Evolutionary conservation across 2,113 vertebrate genomes (phyloP).

Genomic region (Nicator chloris): DNA sequence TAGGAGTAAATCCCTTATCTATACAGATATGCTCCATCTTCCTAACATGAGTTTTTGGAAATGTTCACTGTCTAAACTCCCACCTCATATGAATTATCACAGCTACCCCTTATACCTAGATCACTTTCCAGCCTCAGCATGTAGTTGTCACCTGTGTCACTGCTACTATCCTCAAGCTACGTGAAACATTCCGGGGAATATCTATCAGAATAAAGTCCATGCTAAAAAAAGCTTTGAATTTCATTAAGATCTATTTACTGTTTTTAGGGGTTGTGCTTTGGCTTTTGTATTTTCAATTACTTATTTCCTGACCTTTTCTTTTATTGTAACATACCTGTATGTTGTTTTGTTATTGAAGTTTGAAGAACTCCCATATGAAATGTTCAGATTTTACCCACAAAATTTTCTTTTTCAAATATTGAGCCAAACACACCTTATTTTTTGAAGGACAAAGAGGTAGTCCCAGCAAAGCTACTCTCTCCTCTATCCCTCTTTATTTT

Average conservation of each 20-base stretch:
- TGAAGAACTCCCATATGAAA: not conserved
- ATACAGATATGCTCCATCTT: not conserved
- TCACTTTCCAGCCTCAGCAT: not conserved
- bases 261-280: not conserved
- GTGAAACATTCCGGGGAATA: not conserved
- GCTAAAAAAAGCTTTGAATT: not conserved
- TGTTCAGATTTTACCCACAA: not conserved
- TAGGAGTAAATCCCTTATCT: not conserved
- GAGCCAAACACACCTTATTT: not conserved
- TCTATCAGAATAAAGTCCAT: not conserved
- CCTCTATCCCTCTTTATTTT: not conserved
- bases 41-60: not conserved
- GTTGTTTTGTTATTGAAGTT: not conserved
- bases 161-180: not conserved
- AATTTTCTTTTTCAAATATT: not conserved
- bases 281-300: not conserved
- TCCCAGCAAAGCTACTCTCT: not conserved
- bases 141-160: not conserved
- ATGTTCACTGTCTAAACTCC: not conserved
- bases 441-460: not conserved
- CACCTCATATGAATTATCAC: not conserved
- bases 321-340: not conserved
- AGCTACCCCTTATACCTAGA: not conserved
- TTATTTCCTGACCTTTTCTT: not conserved
- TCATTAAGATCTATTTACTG: not conserved